These are phyloP conservation scores for Platysternon megacephalum DNA, from an alignment of 2,113 vertebrate genomes.

Conservation along the genomic window DNA sequence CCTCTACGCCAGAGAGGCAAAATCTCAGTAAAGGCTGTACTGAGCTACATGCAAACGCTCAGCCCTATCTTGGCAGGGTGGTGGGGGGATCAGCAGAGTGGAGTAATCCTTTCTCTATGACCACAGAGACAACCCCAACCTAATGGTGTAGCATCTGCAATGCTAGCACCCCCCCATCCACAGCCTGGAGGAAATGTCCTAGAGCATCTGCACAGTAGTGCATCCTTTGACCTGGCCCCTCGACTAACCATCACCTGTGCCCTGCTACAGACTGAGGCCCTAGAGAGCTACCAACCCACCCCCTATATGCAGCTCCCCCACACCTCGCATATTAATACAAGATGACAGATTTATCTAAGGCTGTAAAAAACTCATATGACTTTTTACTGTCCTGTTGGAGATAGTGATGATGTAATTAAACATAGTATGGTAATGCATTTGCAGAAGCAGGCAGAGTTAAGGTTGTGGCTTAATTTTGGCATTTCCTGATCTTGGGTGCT, in stretches of 20 bases:
- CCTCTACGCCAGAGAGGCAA: neutral
- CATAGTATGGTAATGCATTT: neutral
- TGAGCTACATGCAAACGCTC: neutral
- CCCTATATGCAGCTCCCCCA: neutral
- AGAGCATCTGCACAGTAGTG: neutral
- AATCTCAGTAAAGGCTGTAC: neutral
- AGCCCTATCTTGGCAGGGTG: neutral
- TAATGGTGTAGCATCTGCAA: neutral
- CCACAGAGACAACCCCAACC: neutral
- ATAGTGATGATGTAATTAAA: neutral
- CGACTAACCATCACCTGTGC: neutral
- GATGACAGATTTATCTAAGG: neutral
- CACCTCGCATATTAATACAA: neutral
- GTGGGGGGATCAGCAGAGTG: neutral
- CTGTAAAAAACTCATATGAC: neutral
- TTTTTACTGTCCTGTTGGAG: neutral
- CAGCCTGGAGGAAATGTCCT: neutral
- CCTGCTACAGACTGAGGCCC: neutral
- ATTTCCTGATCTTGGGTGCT: neutral
- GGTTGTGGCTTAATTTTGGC: neutral
- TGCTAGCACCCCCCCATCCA: neutral
- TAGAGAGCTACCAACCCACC: neutral
- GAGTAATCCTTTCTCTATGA: neutral
- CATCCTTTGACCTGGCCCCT: neutral
- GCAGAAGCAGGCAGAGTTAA: neutral